Evolutionary conservation across 2,888 invertebrate genomes (phyloP).

Genomic region (Parnassius glacialis): DNA sequence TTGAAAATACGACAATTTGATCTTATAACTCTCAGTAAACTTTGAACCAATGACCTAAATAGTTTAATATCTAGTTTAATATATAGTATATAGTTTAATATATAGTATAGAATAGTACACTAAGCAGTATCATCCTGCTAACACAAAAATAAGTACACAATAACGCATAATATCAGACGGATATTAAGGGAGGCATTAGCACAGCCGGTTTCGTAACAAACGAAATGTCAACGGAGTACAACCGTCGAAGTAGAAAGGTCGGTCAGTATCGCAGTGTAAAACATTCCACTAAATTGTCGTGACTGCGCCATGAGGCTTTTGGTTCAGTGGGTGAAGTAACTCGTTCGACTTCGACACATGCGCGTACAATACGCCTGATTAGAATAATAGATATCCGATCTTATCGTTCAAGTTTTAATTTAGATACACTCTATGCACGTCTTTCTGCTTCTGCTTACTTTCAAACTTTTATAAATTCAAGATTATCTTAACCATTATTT

Average conservation of each 20-base stretch:
- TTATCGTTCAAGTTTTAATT: slow-evolving; percentile 1
- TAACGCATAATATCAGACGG: neutral
- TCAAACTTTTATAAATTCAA: too few species aligned
- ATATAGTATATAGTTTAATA: too few species aligned
- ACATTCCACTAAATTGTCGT: slow-evolving; percentile 43
- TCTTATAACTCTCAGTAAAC: too few species aligned
- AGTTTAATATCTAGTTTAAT: too few species aligned
- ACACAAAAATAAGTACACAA: neutral
- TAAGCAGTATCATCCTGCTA: neutral
- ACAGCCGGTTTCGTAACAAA: slow-evolving; percentile 45
- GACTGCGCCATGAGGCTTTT: slow-evolving; percentile 32
- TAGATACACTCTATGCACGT: too few species aligned
- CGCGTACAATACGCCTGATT: slow-evolving; percentile 13
- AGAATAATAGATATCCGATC: slow-evolving; percentile 23
- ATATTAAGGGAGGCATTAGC: slow-evolving; percentile 28
- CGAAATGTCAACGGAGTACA: slow-evolving; percentile 47
- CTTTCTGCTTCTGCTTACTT: too few species aligned
- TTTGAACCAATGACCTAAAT: too few species aligned
- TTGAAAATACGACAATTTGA: too few species aligned
- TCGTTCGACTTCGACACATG: slow-evolving; percentile 10
- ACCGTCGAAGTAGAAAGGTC: slow-evolving; percentile 38
- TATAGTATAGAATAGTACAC: neutral
- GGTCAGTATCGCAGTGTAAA: slow-evolving; percentile 30
- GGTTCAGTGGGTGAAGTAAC: slow-evolving; percentile 41
- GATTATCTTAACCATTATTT: too few species aligned